phyloP scores from a whole-genome alignment of 2,888 invertebrate species.

The Epirrita christyi region DNA sequence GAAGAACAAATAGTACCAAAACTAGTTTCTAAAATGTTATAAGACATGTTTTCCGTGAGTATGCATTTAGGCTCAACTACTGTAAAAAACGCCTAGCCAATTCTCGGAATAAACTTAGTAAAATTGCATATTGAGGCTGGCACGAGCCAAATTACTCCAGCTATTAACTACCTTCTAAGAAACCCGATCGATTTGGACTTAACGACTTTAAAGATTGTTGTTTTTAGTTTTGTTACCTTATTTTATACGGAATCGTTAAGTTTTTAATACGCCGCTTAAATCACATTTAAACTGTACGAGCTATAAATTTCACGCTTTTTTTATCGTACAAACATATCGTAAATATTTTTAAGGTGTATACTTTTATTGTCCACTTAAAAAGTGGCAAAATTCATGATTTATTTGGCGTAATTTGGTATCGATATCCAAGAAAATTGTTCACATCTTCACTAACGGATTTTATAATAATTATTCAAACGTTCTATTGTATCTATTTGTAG shows the following conservation, averaged over 20 bases:
- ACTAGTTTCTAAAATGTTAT: too few relatives aligned
- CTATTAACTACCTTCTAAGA: conserved; percentile 55
- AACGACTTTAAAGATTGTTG: conserved; percentile 45
- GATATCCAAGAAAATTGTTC: conserved; percentile 4
- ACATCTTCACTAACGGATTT: not conserved
- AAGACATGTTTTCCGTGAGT: too few relatives aligned
- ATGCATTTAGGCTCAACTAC: not conserved
- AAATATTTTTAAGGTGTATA: conserved; percentile 25
- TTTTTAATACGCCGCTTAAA: conserved; percentile 35
- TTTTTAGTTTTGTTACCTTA: conserved; percentile 31
- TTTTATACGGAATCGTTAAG: conserved; percentile 29
- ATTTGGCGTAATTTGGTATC: conserved; percentile 12
- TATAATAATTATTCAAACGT: too few relatives aligned
- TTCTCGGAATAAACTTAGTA: conserved; percentile 44
- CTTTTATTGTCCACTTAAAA: conserved; percentile 23
- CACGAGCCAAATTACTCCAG: conserved; percentile 70
- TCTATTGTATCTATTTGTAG: too few relatives aligned
- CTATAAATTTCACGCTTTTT: conserved; percentile 32
- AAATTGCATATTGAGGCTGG: conserved; percentile 57
- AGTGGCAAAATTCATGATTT: conserved; percentile 14
- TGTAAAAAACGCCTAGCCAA: conserved; percentile 21
- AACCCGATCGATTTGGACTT: conserved; percentile 48
- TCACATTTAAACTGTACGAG: conserved; percentile 26
- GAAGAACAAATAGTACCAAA: too few relatives aligned
- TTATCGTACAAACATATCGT: conserved; percentile 30